Percentiles rank a stretch among this genome's conserved stretches.
phyloP scores from a whole-genome alignment of 2,113 vertebrate genomes.

The human (Homo sapiens) region GRCh38 chr21:35631501-35632000 shows the following conservation, averaged over 20 bases:
- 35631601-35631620: not conserved
- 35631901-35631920: not conserved
- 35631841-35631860: not conserved
- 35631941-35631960: not conserved
- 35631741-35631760: not conserved
- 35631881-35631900: not conserved
- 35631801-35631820: not conserved
- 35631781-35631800: not conserved
- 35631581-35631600: not conserved
- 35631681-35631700: not conserved
- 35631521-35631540: not conserved
- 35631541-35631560: slow-evolving; percentile 9
- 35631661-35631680: not conserved
- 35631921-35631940: not conserved
- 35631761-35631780: not conserved
- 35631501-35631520: not conserved
- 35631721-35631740: not conserved
- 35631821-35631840: not conserved
- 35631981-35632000: not conserved
- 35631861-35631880: not conserved
- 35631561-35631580: not conserved
- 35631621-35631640: not conserved
- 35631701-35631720: not conserved
- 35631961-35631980: slow-evolving; percentile 11
- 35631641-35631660: not conserved